These are phyloP conservation scores for Atherinomorus stipes DNA, from an alignment of 2,113 vertebrate genomes.

Conservation along the genomic window DNA sequence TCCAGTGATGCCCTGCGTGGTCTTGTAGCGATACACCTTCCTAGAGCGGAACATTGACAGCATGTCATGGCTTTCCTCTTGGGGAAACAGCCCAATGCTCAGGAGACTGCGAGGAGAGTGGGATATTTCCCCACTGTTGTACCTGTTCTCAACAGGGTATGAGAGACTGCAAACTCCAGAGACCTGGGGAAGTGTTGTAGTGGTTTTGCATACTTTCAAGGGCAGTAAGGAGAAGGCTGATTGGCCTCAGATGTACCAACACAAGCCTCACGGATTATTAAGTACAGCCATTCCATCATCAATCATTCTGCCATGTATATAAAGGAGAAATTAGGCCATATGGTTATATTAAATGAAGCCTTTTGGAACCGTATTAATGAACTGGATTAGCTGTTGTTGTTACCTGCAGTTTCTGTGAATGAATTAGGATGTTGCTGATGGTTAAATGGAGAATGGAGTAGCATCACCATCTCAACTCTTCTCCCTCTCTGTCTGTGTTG, in stretches of 20 bases:
- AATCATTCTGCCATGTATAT: conserved; percentile 36
- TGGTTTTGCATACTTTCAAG: conserved; percentile 57
- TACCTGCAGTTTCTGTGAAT: conserved; percentile 27
- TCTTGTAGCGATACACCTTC: conserved; percentile 17
- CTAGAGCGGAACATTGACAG: conserved; percentile 12
- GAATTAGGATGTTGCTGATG: conserved; percentile 7
- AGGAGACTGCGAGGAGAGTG: conserved; percentile 7
- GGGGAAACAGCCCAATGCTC: conserved; percentile 3
- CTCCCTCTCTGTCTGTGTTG: background rate
- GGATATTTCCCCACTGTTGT: conserved; percentile 15
- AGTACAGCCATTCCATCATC: conserved; percentile 33
- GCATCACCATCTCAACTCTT: background rate
- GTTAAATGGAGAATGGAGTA: too few species aligned
- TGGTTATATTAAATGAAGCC: conserved; percentile 12
- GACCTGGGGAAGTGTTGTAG: background rate
- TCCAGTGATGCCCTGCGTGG: conserved; percentile 13
- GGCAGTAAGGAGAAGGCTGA: conserved; percentile 44
- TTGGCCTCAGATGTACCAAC: conserved; percentile 30
- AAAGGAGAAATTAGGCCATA: conserved; percentile 51
- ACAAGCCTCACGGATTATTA: conserved; percentile 22
- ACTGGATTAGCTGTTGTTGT: background rate
- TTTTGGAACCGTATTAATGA: conserved; percentile 20
- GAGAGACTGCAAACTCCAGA: conserved; percentile 12
- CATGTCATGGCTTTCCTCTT: conserved; percentile 12
- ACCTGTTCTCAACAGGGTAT: conserved; percentile 23